Conservation (phyloP, 1,140 invertebrate species). For the Eumaeus atala region DNA sequence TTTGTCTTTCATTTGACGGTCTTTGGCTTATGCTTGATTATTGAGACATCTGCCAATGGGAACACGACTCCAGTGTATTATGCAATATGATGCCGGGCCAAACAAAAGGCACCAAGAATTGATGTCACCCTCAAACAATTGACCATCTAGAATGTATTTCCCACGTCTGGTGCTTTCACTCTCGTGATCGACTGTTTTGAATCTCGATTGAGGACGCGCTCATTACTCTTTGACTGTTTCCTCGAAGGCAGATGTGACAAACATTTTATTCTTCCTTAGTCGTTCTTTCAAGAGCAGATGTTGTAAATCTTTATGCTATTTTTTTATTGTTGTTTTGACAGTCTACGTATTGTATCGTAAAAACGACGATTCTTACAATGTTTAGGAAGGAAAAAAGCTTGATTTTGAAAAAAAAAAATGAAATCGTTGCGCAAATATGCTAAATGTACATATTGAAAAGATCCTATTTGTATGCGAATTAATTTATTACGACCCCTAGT, state of each 20-base stretch:
- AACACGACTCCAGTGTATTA: conserved; percentile 9
- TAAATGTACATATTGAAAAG: no score
- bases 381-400: no score
- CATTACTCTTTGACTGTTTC: conserved; percentile 19
- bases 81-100: conserved; percentile 10
- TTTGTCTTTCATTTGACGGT: neutral
- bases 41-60: conserved; percentile 14
- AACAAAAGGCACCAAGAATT: conserved; percentile 15
- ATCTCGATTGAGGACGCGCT: conserved; percentile 26
- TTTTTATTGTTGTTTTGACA: neutral
- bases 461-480: no score
- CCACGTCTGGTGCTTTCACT: conserved; percentile 30
- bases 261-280: neutral
- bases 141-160: conserved; percentile 27
- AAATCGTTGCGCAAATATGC: no score
- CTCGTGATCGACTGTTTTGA: conserved; percentile 36
- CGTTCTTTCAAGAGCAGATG: neutral
- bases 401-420: no score
- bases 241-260: conserved; percentile 8
- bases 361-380: no score
- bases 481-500: no score
- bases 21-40: neutral
- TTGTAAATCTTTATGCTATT: neutral
- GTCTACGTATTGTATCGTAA: no score
- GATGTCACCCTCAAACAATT: conserved; percentile 23